phyloP scores from a whole-genome alignment of 2,888 invertebrate species.

The Muschampia plurimacula region DNA sequence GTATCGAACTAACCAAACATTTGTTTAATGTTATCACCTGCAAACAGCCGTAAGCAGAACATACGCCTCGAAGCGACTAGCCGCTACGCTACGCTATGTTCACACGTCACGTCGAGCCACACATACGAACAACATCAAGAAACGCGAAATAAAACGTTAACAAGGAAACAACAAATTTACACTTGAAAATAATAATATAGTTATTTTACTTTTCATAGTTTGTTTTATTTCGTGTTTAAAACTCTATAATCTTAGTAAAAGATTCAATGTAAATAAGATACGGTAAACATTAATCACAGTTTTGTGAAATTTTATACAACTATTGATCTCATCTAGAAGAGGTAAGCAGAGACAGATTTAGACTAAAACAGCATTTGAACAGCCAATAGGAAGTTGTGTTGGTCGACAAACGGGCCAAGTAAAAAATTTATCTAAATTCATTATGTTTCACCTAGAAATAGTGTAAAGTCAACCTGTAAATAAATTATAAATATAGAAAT shows the following conservation, averaged over 20 bases:
- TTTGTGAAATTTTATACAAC: neutral
- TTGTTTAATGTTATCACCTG: conserved; percentile 85
- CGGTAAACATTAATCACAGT: neutral
- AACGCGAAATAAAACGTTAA: conserved; percentile 31
- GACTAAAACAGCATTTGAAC: conserved; percentile 34
- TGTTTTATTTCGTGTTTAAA: conserved; percentile 27
- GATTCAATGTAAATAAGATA: neutral
- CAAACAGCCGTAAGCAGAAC: conserved; percentile 78
- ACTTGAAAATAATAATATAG: neutral
- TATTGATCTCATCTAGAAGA: conserved; percentile 33
- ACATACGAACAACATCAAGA: conserved; percentile 26
- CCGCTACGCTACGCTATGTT: conserved; percentile 56
- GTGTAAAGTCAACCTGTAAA: neutral
- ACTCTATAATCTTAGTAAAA: neutral
- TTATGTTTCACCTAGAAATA: conserved; percentile 8
- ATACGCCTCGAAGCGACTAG: conserved; percentile 74
- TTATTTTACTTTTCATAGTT: neutral
- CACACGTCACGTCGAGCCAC: conserved; percentile 33
- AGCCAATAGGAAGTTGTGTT: conserved; percentile 49
- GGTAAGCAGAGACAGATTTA: conserved; percentile 33
- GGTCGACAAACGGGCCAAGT: neutral
- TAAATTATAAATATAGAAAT: conserved; percentile 10
- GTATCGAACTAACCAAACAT: conserved; percentile 85
- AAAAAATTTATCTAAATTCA: conserved; percentile 14
- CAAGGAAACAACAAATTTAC: neutral